Evolutionary conservation across 2,888 invertebrate genomes (phyloP).

Genomic region (Dryobotodes eremita): DNA sequence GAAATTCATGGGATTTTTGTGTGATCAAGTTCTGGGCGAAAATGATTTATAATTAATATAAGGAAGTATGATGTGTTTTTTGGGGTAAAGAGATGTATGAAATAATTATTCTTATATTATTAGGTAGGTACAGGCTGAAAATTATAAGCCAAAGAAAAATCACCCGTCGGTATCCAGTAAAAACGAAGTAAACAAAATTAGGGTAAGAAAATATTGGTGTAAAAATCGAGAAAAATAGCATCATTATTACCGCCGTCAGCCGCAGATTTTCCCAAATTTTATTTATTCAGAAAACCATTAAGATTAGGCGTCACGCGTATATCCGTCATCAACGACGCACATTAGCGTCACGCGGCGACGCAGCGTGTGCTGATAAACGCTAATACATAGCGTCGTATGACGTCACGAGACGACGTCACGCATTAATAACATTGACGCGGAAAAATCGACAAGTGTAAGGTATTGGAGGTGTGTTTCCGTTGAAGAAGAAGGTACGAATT

Average conservation of each 20-base stretch:
- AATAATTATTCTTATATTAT: neutral
- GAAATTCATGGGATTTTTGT: slow-evolving; percentile 47
- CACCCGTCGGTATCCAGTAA: too few relatives aligned
- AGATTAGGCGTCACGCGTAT: slow-evolving; percentile 63
- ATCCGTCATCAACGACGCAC: slow-evolving; percentile 67
- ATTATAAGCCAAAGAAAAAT: neutral
- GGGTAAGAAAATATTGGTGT: neutral
- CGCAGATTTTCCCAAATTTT: slow-evolving; percentile 48
- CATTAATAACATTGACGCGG: slow-evolving; percentile 84
- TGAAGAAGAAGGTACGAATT: slow-evolving; percentile 28
- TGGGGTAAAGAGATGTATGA: neutral
- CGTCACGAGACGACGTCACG: slow-evolving; percentile 62
- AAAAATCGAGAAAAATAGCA: slow-evolving; percentile 11
- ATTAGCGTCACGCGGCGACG: slow-evolving; percentile 66
- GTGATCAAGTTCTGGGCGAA: slow-evolving; percentile 12
- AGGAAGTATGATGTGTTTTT: neutral
- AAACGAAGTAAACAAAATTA: slow-evolving; percentile 23
- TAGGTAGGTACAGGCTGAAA: neutral
- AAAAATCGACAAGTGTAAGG: slow-evolving; percentile 82
- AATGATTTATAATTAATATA: neutral
- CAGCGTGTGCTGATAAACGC: slow-evolving; percentile 69
- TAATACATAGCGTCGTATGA: slow-evolving; percentile 67
- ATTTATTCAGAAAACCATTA: slow-evolving; percentile 66
- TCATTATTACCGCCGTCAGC: slow-evolving; percentile 38
- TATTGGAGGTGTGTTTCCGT: slow-evolving; percentile 74